Evolutionary conservation across 2,888 invertebrate genomes (phyloP), one percentile per base, ranked within the genome.

Genomic region (Resseliella maxima): DNA sequence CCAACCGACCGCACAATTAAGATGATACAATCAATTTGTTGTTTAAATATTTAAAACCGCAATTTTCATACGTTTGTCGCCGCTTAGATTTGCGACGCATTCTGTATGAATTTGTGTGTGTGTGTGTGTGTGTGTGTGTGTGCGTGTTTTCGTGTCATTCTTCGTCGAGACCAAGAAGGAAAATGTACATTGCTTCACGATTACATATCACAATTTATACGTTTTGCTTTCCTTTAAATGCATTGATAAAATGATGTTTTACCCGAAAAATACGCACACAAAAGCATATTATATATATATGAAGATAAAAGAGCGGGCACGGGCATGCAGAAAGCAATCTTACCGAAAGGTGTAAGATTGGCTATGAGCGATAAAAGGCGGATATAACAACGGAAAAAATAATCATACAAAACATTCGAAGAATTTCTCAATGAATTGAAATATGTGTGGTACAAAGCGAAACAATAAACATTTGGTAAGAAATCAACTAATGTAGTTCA

Each of bases 1-100:
- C 35, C 72, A 72, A 31, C 27, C 31, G 35, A 72, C 72, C 72
- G 31, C 72, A 72, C 27, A 72, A 72, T 72, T 72, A 72, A 72
- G 27, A 35, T 72, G 72, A 72, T 72, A 72, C 72, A 59, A 59
- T 59, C 59, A 59, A 59, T 72, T 72, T 72, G 72, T 35, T 72
- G 72, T 72, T 31, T 72, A 35, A 72, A 72, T 72, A 72, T 72
- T 72, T 72, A 72, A 72, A 72, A 72, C 35, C 72, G 31, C 72
- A 72, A 72, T 59, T 59, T 59, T 59, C 59, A 59, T 59, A 59
- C 24, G 59, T 59, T 59, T 59, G 59, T 59, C 59, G 24, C 15
- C 21, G 10, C 41, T 8, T 12, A 41, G 41, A 18, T 50, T 50
- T 41, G 41, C 41, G 41, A 8, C 12, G 41, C 41, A 41, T 41